Base-by-base conservation (phyloP, 2,113 vertebrate species). In the Tylochromis polylepis region DNA sequence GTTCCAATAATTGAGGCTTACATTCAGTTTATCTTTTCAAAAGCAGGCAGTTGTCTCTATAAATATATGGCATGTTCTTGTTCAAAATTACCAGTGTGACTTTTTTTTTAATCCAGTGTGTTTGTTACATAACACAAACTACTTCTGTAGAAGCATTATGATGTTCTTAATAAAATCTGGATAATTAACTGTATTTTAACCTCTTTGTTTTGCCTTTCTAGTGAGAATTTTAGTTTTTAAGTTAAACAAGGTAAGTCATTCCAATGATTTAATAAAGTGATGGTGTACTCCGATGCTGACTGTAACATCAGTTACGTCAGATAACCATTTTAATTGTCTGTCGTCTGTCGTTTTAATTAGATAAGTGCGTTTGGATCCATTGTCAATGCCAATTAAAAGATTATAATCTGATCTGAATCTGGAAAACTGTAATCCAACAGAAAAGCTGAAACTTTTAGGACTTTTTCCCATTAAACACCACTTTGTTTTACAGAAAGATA, bases 1-100 rank as follows among this genome's bases (percentile, higher is more conserved):
- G 82, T 27, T 18, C 38, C 11, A 46, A 84, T 95, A 91, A 94
- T 88, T 93, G 51, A 90, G n/a, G 81, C 56, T 86, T 90, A 51
- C 27, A 58, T 86, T 85, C 60, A 85, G 93, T 91, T 75, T 75
- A 11, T 7, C 43, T 49, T 20, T 18, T 75, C 67, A 2, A 75
- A 75, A 75, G 22, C 41, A 49, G 67, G 41, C 41, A 49, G 67
- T 7, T 15, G 36, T 67, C 4, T 8, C 36, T 22, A 67, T 41
- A 9, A 24, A 38, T 67, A 22, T 41, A 15, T 67, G 62, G 14
- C 34, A 0, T n/a, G 34, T 65, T 20, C 20, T 43, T 41, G n/a
- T 41, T 41, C 34, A 41, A 41, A n/a, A 2, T 9, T 41, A 70
- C 11, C 4, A 43, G 4, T 41, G 36, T 3, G 41, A 75, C 22